Base-by-base conservation (phyloP, 1,140 invertebrate species). In the Eupristina koningsbergeri region DNA sequence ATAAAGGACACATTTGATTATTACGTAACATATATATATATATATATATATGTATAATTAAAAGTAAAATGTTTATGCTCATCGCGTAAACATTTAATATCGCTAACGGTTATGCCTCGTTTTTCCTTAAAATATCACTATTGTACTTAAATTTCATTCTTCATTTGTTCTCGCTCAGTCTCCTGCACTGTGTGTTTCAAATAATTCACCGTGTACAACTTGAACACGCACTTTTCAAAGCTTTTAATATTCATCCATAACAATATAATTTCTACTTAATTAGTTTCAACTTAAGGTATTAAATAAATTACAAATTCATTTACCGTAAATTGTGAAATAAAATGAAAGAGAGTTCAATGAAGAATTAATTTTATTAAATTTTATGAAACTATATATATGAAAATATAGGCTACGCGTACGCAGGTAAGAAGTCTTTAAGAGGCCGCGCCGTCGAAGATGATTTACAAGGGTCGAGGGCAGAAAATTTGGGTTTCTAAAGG, bases 131-230 rank as follows among this genome's bases (percentile, higher is more conserved):
- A 29, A 47, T 26, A 8, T 45, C n/a, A 7, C 39, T 47, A 17
- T 74, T 74, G 29, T 45, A 47, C 7, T 74, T 26, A 29, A 74
- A 74, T 41, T 74, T 74, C 47, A 36, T 41, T 26, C 36, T 39
- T 71, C 67, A 71, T 71, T 71, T 41, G 36, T 71, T 71, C 15
- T 71, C 67, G 15, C n/a, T 71, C 67, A 41, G 1, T 71, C 34
- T 22, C 5, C 67, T 47, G 29, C n/a, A 74, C 41, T 74, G 47
- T 74, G 71, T 74, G 31, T 29, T 74, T 22, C 47, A 3, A 15
- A 74, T 47, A 47, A 15, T 47, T 74, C 13, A 22, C 8, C n/a
- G 8, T 74, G 47, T 29, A 47, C 15, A 41, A 74, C 36, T 47
- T 47, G 8, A 45, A 39, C n/a, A 47, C 39, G 47, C 47, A 47